Percentiles rank a stretch among this genome's conserved stretches.
These are phyloP conservation scores for Hippolais icterina DNA, from an alignment of 2,113 vertebrate species.

Conservation along the genomic window DNA sequence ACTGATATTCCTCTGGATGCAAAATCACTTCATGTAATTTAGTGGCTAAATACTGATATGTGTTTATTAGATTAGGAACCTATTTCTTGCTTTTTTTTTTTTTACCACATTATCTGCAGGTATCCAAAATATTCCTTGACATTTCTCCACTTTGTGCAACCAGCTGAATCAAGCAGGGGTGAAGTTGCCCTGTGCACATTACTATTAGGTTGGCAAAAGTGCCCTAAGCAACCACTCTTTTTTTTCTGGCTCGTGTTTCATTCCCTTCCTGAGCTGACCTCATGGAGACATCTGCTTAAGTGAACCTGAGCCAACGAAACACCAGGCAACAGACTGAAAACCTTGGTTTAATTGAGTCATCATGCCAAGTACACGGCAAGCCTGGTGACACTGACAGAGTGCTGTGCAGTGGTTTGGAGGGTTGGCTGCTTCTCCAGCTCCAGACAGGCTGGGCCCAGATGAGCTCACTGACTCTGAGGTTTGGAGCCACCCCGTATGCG, in stretches of 20 bases:
- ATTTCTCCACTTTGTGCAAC: background rate
- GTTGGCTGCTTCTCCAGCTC: background rate
- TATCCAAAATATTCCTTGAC: background rate
- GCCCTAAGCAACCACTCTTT: background rate
- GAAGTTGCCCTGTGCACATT: background rate
- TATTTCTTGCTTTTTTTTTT: background rate
- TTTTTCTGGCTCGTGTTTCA: background rate
- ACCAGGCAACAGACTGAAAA: conserved; percentile 7
- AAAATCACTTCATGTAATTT: background rate
- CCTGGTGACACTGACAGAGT: background rate
- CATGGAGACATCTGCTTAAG: background rate
- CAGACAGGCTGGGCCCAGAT: background rate
- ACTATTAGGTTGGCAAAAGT: background rate
- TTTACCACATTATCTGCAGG: background rate
- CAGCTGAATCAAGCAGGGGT: background rate
- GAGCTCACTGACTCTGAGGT: background rate
- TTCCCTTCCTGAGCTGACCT: background rate
- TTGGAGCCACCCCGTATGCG: fast-evolving
- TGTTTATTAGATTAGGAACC: background rate
- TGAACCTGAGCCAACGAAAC: background rate
- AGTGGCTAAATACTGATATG: background rate
- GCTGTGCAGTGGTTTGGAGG: background rate
- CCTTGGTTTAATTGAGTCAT: conserved; percentile 2
- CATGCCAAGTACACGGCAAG: background rate
- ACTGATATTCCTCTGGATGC: background rate